Evolutionary conservation across 2,797 vertebrate genomes (phyloP).

Genomic region (Aeoliscus strigatus): DNA sequence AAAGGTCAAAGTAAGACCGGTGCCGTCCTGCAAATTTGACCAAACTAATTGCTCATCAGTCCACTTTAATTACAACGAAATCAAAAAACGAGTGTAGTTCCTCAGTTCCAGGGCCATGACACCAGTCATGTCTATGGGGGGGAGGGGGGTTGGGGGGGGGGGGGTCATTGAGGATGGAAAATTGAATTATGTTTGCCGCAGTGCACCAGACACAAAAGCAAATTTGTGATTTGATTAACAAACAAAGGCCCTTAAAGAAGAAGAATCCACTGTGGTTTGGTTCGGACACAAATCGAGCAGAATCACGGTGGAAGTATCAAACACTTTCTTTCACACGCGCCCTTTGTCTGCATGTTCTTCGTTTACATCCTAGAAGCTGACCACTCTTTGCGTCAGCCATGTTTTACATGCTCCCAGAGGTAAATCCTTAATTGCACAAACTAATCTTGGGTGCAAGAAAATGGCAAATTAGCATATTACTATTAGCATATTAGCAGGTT

Average conservation of each 20-base stretch:
- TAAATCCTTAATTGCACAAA: too few species aligned
- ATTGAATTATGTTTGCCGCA: slow-evolving; percentile 72
- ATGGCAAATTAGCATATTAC: slow-evolving; percentile 60
- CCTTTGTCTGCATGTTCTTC: too few species aligned
- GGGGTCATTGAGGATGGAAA: slow-evolving; percentile 54
- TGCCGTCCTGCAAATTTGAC: slow-evolving; percentile 68
- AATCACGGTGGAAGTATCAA: too few species aligned
- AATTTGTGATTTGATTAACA: slow-evolving; percentile 68
- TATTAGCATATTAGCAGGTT: slow-evolving; percentile 61
- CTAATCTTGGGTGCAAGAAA: too few species aligned
- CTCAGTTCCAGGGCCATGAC: slow-evolving; percentile 53
- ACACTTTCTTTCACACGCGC: too few species aligned
- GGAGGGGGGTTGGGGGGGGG: slow-evolving; percentile 17
- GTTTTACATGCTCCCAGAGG: slow-evolving; percentile 42
- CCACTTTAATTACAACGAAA: slow-evolving; percentile 68
- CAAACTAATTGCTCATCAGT: slow-evolving; percentile 73
- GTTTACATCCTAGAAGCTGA: too few species aligned
- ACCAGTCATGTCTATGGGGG: slow-evolving; percentile 43
- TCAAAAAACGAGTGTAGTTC: slow-evolving; percentile 42
- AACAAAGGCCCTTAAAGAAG: slow-evolving; percentile 57
- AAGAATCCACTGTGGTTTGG: slow-evolving; percentile 16
- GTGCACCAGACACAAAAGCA: slow-evolving; percentile 66
- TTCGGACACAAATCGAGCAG: too few species aligned
- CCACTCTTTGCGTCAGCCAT: too few species aligned
- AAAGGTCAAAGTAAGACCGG: slow-evolving; percentile 65